phyloP scores from a whole-genome alignment of 37 sponge, comb jelly and placozoan species.

The Hormiphora californensis region DNA sequence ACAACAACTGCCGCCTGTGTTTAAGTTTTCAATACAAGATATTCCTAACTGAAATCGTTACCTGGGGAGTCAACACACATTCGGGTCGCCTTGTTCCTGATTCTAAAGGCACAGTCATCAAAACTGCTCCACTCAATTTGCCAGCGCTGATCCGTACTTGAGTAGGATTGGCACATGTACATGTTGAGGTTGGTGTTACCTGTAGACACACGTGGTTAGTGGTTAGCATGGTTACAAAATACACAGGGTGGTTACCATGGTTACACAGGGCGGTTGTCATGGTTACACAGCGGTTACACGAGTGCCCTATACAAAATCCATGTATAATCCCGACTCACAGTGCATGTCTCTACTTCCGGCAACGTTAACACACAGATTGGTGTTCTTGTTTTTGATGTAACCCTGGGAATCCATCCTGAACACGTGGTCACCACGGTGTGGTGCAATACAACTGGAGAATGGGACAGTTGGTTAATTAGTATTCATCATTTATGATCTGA shows the following conservation, averaged over 20 bases:
- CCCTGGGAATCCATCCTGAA: slow-evolving; percentile 38
- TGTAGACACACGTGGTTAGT: neutral
- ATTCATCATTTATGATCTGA: no score
- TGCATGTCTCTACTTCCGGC: neutral
- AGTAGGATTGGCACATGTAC: slow-evolving; percentile 29
- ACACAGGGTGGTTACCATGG: neutral
- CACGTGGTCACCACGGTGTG: slow-evolving; percentile 4
- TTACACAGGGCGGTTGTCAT: no score
- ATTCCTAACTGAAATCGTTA: neutral
- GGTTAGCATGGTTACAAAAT: neutral
- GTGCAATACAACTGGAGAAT: no score
- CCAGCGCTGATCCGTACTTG: slow-evolving; percentile 3
- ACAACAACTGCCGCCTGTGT: no score
- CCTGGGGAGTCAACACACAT: slow-evolving; percentile 3
- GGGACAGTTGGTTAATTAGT: no score
- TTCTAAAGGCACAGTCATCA: slow-evolving; percentile 44
- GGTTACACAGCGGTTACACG: neutral
- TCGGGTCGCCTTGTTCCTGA: slow-evolving; percentile 19
- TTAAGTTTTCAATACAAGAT: no score
- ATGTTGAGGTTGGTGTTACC: neutral
- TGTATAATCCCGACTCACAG: neutral
- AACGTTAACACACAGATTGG: neutral
- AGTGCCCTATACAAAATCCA: neutral
- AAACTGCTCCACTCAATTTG: neutral
- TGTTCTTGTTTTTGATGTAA: neutral